Evolutionary conservation across 2,888 invertebrate genomes (phyloP), one percentile per base, ranked within the genome.

Genomic region (Andrena flavipes): DNA sequence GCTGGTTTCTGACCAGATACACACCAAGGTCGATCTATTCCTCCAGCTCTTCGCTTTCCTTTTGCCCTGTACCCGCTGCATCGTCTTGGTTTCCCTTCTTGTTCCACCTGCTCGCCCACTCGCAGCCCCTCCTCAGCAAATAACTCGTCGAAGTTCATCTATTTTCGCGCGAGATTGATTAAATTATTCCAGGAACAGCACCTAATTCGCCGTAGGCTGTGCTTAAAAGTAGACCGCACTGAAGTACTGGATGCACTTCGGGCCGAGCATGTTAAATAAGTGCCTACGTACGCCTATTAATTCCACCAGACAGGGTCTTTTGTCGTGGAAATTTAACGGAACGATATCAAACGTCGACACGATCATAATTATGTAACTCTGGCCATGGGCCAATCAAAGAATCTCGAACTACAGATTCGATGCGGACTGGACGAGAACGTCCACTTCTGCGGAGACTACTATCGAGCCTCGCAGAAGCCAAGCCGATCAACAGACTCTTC

Each of bases 11-110:
- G 65, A 49, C 49, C 51, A 54, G 60, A 33, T 65, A 56, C 65
- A n/a, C 64, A 35, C 60, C 75, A 75, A 75, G 79, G 79, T 70
- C 75, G 70, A 69, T 42, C 64, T 75, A 75, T 75, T 42, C 42
- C 42, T 68, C 59, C 30, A 29, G 49, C 60, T 30, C 70, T 33
- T 23, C 56, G 54, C 60, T 62, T 29, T 71, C 16, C 33, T 42
- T 26, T 35, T 51, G 48, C 20, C 48, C 10, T 42, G 16, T 4
- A 30, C 2, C 26, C 35, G 54, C 8, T 30, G 56, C 7, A 48
- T 13, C 49, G 30, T 5, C 26, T 23, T 10, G 13, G 26, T n/a
- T 59, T 59, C 16, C 56, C 26, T 56, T 29, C 59, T 26, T 59
- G 26, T 29, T 59, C 29, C 10, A 13, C 26, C 56, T 26, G 42